Evolutionary conservation across 2,113 vertebrate species (phyloP), one percentile per base, ranked within the genome.

Genomic region (Sterna hirundo): DNA sequence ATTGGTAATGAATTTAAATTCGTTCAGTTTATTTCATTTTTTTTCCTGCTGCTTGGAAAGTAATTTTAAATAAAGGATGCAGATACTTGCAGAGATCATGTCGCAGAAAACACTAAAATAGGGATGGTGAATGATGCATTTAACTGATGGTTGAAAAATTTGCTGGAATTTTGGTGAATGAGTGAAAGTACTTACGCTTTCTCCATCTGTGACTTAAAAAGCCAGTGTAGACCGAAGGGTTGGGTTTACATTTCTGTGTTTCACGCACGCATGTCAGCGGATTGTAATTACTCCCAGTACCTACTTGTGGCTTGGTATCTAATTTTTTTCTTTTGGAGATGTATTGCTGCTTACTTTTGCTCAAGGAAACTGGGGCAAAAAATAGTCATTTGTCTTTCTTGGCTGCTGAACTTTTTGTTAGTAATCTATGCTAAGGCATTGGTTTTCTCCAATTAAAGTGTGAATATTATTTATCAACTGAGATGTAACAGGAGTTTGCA

Each of bases 1-100:
- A 95, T 96, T 95, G 90, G 75, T 95, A 91, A 97, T 95, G 89
- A 94, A 96, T 95, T 97, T 87, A 95, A 97, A 97, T 95, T 95
- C 93, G 95, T 94, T 95, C 93, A 77, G 38, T 94, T 94, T 83
- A 49, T 71, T 94, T 84, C 75, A 29, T 1, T 94, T 89, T 82
- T 86, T 82, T 76, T 96, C 81, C 57, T 90, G 54, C 76, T 80
- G 34, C 57, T 86, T 88, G 79, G 40, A 62, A 95, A n/a, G 57
- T 72, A 47, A 82, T 91, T 87, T 86, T 38, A 88, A 80, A 46
- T 90, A 30, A 32, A 71, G 38, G 71, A 61, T 94, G 70, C 22
- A 66, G 86, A 22, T 91, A 58, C 60, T 86, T 88, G 92, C 13
- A 62, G 88, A 77, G 64, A 70, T 93, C n/a, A 5, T n/a, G 44